Base-by-base conservation (phyloP, 1,140 invertebrate species). In the Drosophila malerkotliana region DNA sequence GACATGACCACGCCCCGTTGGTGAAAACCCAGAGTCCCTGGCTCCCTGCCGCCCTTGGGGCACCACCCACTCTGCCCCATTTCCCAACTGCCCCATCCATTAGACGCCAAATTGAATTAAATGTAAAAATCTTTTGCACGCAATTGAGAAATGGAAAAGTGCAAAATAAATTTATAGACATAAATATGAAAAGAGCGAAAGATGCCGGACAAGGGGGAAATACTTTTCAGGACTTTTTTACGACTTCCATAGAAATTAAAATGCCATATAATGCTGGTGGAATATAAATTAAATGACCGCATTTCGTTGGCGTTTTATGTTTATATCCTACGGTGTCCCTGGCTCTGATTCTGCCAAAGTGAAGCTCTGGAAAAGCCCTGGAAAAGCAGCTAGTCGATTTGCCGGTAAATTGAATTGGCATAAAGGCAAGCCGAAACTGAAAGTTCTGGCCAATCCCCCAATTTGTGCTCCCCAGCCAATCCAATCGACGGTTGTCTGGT, bases 61-160 rank as follows among this genome's bases (percentile, higher is more conserved):
- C 24, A 3, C 37, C n/a, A 12, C 44, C 44, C 32, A 18, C 4
- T 4, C 7, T 26, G 2, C 12, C 39, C 37, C 14, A 6, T 5
- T 5, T 14, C 37, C 15, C n/a, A 44, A n/a, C 60, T 18, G 9
- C 52, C 44, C 30, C 71, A 39, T 45, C 72, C 52, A 57, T 75
- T 75, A 74, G 72, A 57, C 44, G 73, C 62, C 62, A 76, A 76
- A 76, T 76, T 76, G 62, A 76, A 76, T 76, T 76, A 76, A 76
- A 76, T 76, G 62, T 96, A 76, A 76, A 76, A 76, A 76, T 76
- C 72, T 76, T 76, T 76, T 76, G 73, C 73, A 76, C 72, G 73
- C 72, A 68, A 76, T 76, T 68, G 73, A 60, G 60, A 55, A 74
- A 74, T 55, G 59, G 49, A 52, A 74, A 74, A 74, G 66, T 74